Conservation (phyloP, 2,113 vertebrate species). For the Tichodroma muraria region DNA sequence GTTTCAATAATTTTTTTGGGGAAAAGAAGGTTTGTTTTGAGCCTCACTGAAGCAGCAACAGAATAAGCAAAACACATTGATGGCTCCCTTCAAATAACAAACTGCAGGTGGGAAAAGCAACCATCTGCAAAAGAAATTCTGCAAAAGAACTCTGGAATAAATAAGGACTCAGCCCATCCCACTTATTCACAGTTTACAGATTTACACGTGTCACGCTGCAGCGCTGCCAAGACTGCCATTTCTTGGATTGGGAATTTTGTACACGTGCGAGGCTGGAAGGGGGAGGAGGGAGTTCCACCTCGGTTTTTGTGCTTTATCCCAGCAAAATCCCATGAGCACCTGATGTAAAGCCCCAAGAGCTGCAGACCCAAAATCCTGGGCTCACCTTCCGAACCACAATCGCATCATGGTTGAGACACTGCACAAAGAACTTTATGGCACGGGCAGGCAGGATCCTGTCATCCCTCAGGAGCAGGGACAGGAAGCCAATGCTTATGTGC, state of each 20-base stretch:
- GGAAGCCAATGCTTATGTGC: constrained; percentile 90
- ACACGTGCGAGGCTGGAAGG: background rate
- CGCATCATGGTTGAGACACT: constrained; percentile 95
- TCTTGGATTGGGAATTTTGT: background rate
- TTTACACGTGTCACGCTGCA: background rate
- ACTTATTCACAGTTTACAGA: background rate
- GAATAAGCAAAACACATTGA: accelerated
- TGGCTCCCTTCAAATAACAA: background rate
- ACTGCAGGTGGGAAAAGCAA: background rate
- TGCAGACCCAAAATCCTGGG: background rate
- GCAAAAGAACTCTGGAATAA: background rate
- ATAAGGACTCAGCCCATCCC: background rate
- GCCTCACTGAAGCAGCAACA: background rate
- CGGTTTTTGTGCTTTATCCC: background rate
- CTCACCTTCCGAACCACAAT: constrained; percentile 92
- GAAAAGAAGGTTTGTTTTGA: background rate
- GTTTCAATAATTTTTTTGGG: background rate
- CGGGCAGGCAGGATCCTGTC: constrained; percentile 82
- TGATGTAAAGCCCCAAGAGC: background rate
- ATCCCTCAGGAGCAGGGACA: constrained; percentile 90
- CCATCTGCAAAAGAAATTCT: background rate
- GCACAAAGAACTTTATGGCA: constrained; percentile 87
- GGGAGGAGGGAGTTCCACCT: background rate
- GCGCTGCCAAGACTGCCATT: background rate
- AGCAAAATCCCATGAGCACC: background rate